Conservation (phyloP, 1,140 invertebrate genomes). For the Lasioglossum baleicum region DNA sequence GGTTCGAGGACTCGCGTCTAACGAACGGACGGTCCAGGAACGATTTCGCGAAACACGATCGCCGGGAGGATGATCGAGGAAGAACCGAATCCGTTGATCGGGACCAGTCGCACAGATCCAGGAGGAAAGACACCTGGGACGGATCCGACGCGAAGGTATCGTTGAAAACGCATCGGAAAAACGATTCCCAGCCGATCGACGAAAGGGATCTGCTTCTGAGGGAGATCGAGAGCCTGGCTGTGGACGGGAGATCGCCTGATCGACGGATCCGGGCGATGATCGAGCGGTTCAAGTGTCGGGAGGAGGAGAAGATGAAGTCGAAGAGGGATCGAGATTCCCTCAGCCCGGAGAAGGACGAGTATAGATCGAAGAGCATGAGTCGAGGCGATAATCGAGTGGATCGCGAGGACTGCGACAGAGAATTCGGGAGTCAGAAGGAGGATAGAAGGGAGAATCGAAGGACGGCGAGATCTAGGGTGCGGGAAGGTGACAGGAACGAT, state of each 20-base stretch:
- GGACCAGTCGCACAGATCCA: conserved; percentile 26
- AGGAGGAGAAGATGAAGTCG: conserved; percentile 49
- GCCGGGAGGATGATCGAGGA: conserved; percentile 30
- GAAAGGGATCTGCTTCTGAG: conserved; percentile 49
- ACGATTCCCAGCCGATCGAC: conserved; percentile 25
- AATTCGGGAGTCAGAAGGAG: conserved; percentile 41
- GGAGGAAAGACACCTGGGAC: conserved; percentile 36
- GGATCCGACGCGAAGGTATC: conserved; percentile 14
- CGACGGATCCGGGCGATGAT: conserved; percentile 61
- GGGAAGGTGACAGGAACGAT: conserved; percentile 29
- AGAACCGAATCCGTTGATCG: conserved; percentile 44
- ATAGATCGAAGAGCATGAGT: conserved; percentile 36
- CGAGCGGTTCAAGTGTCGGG: conserved; percentile 52
- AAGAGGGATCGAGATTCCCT: conserved; percentile 32
- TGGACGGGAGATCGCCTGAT: conserved; percentile 54
- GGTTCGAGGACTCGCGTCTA: conserved; percentile 41
- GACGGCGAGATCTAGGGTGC: conserved; percentile 10
- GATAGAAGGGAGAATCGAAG: conserved; percentile 42
- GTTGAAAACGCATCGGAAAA: conserved; percentile 14
- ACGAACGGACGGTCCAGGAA: conserved; percentile 39
- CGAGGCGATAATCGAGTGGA: conserved; percentile 21
- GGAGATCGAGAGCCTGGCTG: conserved; percentile 48
- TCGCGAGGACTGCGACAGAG: conserved; percentile 44
- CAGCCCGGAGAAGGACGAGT: conserved; percentile 46
- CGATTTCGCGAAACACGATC: conserved; percentile 42